Conservation (phyloP, 2,113 vertebrate species). For the Harpagus bidentatus region DNA sequence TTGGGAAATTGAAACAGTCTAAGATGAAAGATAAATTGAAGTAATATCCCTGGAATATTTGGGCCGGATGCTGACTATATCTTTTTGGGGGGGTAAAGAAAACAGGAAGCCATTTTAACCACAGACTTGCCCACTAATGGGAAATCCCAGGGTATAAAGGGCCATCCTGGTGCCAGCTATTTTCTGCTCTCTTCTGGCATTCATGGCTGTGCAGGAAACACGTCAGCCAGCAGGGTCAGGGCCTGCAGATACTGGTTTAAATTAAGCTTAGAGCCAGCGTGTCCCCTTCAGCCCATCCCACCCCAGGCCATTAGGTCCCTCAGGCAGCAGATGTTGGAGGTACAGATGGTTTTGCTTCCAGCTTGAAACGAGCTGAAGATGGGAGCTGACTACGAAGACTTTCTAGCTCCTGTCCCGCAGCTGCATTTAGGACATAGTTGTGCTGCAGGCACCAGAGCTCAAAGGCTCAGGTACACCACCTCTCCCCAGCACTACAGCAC, state of each 20-base stretch:
- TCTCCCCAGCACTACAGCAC: not conserved
- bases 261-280: not conserved
- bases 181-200: not conserved
- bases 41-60: not conserved
- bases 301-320: not conserved
- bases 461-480: not conserved
- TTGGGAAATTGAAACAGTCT: not conserved
- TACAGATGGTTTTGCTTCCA: not conserved
- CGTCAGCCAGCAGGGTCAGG: not conserved
- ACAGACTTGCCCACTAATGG: not conserved
- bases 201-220: not conserved
- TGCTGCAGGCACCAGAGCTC: not conserved
- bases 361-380: not conserved
- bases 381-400: not conserved
- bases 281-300: not conserved
- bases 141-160: not conserved
- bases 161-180: not conserved
- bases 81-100: not conserved
- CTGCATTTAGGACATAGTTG: not conserved
- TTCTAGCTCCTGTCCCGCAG: not conserved
- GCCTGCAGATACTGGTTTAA: not conserved
- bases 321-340: not conserved
- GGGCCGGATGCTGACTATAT: not conserved
- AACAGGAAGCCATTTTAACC: not conserved
- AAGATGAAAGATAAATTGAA: not conserved